Conservation (phyloP, 37 sponge, comb jelly and placozoan genomes). For the Trichoplax adhaerens region DNA sequence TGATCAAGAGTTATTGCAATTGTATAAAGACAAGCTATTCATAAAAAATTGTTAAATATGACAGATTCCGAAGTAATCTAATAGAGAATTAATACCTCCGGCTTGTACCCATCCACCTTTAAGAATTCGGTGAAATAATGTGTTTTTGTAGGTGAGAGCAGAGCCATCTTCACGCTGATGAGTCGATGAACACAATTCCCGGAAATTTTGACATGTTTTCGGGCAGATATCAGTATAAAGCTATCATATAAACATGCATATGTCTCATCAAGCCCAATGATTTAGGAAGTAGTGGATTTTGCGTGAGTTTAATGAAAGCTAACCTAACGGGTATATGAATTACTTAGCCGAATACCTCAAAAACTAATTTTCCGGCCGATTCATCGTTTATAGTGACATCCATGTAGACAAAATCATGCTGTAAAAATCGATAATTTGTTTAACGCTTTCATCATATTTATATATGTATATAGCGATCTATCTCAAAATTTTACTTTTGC, state of each 20-base stretch:
- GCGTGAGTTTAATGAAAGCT: background rate
- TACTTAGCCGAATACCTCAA: conserved; percentile 22
- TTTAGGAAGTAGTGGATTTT: background rate
- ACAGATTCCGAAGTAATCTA: background rate
- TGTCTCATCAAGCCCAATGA: background rate
- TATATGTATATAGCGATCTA: background rate
- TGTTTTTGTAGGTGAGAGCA: conserved; percentile 29
- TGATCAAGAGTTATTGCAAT: background rate
- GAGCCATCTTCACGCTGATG: conserved; percentile 3
- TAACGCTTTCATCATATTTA: background rate
- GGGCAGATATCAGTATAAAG: conserved; percentile 53
- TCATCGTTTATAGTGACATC: conserved; percentile 34
- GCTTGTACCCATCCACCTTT: conserved; percentile 75
- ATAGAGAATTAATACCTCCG: conserved; percentile 30
- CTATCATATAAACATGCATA: conserved; percentile 22
- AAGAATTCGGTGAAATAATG: conserved; percentile 51
- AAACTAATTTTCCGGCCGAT: conserved; percentile 23
- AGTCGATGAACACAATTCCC: conserved; percentile 28
- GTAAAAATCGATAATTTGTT: background rate
- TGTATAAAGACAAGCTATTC: background rate
- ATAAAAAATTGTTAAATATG: background rate
- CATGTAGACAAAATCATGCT: conserved; percentile 33
- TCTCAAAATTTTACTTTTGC: conserved; percentile 13
- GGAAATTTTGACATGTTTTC: conserved; percentile 48
- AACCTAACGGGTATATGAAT: background rate